Evolutionary conservation across 1,140 invertebrate species (phyloP).

Genomic region (Bombyx mandarina): DNA sequence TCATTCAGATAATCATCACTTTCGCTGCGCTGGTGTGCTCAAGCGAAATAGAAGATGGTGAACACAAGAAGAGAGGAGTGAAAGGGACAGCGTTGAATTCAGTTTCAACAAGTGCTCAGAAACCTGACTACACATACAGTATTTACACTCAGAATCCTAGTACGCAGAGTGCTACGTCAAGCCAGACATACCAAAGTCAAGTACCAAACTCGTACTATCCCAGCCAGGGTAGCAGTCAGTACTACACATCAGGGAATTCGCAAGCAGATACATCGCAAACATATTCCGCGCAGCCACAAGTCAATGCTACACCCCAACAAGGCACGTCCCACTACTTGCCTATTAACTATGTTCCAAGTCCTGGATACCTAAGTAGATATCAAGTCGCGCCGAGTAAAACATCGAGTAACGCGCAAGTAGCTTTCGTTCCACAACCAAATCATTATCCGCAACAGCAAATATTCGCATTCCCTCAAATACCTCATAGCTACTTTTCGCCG

Average conservation of each 20-base stretch:
- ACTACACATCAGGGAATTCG: constrained; percentile 30
- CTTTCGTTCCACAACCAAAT: constrained; percentile 38
- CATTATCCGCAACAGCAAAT: constrained; percentile 26
- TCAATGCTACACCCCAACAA: constrained; percentile 25
- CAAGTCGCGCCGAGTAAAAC: constrained; percentile 42
- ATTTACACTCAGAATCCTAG: constrained; percentile 44
- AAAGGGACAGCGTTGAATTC: constrained; percentile 45
- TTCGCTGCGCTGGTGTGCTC: constrained; percentile 33
- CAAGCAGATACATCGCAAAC: constrained; percentile 17
- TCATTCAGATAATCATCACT: constrained; percentile 49
- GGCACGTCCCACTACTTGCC: constrained; percentile 34
- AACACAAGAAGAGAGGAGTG: constrained; percentile 56
- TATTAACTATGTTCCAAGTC: constrained; percentile 48
- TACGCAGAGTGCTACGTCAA: constrained; percentile 22
- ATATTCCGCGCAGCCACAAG: constrained; percentile 22
- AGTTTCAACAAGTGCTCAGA: constrained; percentile 49
- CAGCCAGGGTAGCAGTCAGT: constrained; percentile 37
- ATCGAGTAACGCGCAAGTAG: constrained; percentile 39
- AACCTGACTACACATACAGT: constrained; percentile 55
- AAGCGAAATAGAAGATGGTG: constrained; percentile 47
- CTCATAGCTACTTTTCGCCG: constrained; percentile 25
- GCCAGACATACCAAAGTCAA: constrained; percentile 38
- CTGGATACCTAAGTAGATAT: constrained; percentile 56
- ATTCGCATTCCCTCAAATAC: constrained; percentile 32
- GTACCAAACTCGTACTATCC: constrained; percentile 55